Conservation (phyloP, 2,888 invertebrate genomes). For the Molanna angustata region DNA sequence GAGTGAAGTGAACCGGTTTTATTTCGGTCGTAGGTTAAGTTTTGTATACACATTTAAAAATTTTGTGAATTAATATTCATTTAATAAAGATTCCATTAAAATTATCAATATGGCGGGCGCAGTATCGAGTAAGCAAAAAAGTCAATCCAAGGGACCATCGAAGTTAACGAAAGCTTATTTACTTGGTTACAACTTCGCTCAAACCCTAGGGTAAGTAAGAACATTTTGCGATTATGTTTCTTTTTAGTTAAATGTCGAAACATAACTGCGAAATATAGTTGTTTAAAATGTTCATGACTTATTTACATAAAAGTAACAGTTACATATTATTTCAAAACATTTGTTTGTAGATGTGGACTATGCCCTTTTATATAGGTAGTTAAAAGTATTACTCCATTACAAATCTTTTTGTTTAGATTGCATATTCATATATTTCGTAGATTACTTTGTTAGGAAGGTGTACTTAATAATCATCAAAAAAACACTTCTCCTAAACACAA, state of each 20-base stretch:
- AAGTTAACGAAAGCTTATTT: constrained; percentile 50
- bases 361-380: not conserved
- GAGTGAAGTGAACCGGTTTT: too few species aligned
- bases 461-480: too few species aligned
- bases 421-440: not conserved
- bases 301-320: not conserved
- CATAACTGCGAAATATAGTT: not conserved
- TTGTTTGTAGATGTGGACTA: too few species aligned
- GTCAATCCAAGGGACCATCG: constrained; percentile 11
- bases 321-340: too few species aligned
- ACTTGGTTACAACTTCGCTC: constrained; percentile 67
- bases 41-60: too few species aligned
- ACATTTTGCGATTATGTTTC: constrained; percentile 37
- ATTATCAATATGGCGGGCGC: constrained; percentile 21
- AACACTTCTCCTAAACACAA: too few species aligned
- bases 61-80: too few species aligned
- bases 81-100: too few species aligned
- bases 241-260: not conserved
- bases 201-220: constrained; percentile 66
- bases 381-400: not conserved
- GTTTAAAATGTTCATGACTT: not conserved
- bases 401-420: not conserved
- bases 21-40: too few species aligned
- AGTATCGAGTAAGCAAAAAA: constrained; percentile 12
- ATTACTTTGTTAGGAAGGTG: too few species aligned